Conservation (phyloP, 2,888 invertebrate species). For the Galerucella nymphaeae region DNA sequence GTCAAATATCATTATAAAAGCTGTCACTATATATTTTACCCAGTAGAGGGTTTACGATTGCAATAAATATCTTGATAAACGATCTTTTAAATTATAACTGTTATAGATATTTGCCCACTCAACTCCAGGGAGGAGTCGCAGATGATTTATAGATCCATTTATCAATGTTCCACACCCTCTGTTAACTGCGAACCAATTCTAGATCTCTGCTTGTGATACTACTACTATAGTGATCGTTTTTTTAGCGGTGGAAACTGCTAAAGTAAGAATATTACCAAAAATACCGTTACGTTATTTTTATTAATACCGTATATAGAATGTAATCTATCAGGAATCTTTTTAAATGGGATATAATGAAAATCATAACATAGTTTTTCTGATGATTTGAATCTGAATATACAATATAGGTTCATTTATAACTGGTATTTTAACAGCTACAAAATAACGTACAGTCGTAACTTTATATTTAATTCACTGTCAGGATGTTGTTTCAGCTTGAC, state of each 20-base stretch:
- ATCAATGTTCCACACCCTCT: conserved; percentile 67
- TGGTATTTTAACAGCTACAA: neutral
- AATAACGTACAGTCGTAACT: neutral
- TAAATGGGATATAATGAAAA: too few relatives aligned
- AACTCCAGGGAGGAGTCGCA: conserved; percentile 65
- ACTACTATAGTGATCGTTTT: conserved; percentile 7
- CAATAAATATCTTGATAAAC: conserved; percentile 67
- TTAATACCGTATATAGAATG: too few relatives aligned
- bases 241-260: conserved; percentile 8
- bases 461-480: conserved; percentile 53
- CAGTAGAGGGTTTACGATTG: conserved; percentile 62
- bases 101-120: conserved; percentile 67
- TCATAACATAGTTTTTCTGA: neutral
- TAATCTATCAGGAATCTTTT: too few relatives aligned
- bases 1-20: conserved; percentile 54
- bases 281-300: neutral
- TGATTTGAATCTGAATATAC: neutral
- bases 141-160: conserved; percentile 66
- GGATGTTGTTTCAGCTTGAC: conserved; percentile 65
- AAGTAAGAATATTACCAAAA: neutral
- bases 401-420: neutral
- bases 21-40: conserved; percentile 51
- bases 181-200: conserved; percentile 69
- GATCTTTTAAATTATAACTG: conserved; percentile 67
- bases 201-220: conserved; percentile 66